These are phyloP conservation scores for Boulengeromyrus knoepffleri DNA, from an alignment of 2,113 vertebrate species.

Conservation along the genomic window DNA sequence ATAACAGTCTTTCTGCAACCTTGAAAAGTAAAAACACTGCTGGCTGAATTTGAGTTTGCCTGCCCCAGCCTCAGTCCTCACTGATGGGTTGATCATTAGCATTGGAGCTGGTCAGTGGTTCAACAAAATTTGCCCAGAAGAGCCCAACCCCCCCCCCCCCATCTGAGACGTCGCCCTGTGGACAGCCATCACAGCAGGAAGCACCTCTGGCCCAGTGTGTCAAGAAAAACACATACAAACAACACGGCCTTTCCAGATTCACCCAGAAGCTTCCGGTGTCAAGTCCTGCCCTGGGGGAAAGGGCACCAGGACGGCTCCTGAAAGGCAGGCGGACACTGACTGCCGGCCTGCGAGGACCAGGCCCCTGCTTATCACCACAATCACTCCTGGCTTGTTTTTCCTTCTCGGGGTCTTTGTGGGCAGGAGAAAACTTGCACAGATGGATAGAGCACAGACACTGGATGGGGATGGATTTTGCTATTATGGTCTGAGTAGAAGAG, in stretches of 20 bases:
- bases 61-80: background rate
- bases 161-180: background rate
- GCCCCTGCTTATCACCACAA: background rate
- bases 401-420: background rate
- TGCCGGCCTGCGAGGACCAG: background rate
- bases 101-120: background rate
- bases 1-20: background rate
- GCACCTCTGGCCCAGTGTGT: background rate
- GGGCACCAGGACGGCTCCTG: background rate
- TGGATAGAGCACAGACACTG: background rate
- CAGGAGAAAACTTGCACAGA: background rate
- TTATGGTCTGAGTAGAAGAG: background rate
- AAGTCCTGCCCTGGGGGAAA: background rate
- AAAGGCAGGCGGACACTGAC: background rate
- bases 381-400: background rate
- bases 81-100: background rate
- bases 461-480: background rate
- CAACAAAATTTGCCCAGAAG: background rate
- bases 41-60: background rate
- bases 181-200: background rate
- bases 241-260: background rate
- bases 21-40: background rate
- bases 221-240: conserved; percentile 1
- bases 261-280: background rate
- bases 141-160: background rate